These are phyloP conservation scores for Leptopilina boulardi DNA, from an alignment of 1,140 invertebrate species.

Conservation along the genomic window DNA sequence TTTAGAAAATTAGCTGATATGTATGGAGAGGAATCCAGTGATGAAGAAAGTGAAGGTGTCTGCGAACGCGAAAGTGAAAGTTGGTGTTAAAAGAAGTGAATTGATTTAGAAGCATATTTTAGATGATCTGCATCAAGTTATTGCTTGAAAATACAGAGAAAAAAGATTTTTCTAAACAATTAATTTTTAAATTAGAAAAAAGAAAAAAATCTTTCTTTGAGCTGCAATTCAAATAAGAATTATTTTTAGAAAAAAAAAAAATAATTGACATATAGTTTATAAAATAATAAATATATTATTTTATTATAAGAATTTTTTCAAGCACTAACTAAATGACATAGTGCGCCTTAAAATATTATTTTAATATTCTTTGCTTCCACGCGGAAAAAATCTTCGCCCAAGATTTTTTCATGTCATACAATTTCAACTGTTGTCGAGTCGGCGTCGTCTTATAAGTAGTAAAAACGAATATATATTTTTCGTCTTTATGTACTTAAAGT, in stretches of 20 bases:
- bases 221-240: no score
- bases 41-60: constrained; percentile 84
- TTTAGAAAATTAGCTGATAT: constrained; percentile 98
- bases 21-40: constrained; percentile 94
- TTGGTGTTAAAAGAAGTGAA: constrained; percentile 80
- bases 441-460: background rate
- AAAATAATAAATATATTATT: no score
- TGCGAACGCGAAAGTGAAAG: constrained; percentile 82
- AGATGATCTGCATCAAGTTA: background rate
- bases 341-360: background rate
- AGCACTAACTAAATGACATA: no score
- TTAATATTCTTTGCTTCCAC: background rate
- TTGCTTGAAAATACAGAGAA: background rate
- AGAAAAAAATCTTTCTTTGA: no score
- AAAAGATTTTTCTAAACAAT: background rate
- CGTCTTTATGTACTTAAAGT: background rate
- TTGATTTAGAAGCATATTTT: no score
- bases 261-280: no score
- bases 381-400: no score
- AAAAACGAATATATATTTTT: background rate
- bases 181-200: no score
- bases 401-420: no score
- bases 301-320: no score
- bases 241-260: no score
- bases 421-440: background rate